Base-by-base conservation (phyloP, 1,140 invertebrate genomes). In the Leptoteleia sp. region DNA sequence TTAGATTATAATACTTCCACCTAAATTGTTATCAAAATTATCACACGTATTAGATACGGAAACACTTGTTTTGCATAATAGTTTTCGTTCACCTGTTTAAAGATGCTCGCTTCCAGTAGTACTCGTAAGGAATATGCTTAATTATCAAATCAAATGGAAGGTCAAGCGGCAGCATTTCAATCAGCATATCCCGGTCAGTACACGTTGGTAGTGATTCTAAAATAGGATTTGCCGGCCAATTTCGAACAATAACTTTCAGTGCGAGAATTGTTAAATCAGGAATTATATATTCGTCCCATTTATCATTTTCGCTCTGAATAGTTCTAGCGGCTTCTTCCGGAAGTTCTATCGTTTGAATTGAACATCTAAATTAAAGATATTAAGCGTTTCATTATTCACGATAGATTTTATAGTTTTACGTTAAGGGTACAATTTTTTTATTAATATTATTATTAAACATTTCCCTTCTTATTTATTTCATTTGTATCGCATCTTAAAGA, bases 101-200 rank as follows among this genome's bases (percentile, higher is more conserved):
- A 0, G 85, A 81, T 9, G 81, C 80, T 9, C 89, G 83, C 75
- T 85, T 67, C 89, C 89, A 90, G 72, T 87, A 90, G 48, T 84
- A 57, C 8, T 88, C 87, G 22, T 86, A 61, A 0, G 76, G 54
- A 29, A 90, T 84, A 13, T 70, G 67, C 33, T 52, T 75, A 15
- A 89, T 83, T 1, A 77, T 70, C 27, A 88, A 11, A 0, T 88
- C 76, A 19, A 90, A 82, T 1, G 88, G 85, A 3, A 90, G 71
- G 64, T 88, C 80, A 5, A 83, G 79, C 0, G 88, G 82, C 19
- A 90, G 61, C 9, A 84, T 82, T 83, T 89, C 89, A 13, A 88
- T 64, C 5, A 90, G 43, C 9, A 68, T 17, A 33, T 87, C 81
- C 19, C 72, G 81, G 45, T 90, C 86, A 0, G 48, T 80, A 9